These are phyloP conservation scores for Parotocinclus haroldoi DNA, from an alignment of 2,797 vertebrate genomes.

Conservation along the genomic window DNA sequence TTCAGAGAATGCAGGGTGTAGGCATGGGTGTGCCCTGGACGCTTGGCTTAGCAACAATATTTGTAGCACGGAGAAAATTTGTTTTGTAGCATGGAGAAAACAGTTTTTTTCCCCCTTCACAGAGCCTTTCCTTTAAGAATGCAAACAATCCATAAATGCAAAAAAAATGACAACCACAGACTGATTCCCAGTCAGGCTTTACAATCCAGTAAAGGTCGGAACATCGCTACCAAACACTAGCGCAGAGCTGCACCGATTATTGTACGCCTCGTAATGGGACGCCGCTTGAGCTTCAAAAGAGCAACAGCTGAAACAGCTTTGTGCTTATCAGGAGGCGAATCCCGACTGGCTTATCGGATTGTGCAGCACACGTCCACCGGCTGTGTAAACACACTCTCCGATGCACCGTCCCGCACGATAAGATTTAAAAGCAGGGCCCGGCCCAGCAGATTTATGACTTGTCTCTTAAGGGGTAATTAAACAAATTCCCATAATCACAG, in stretches of 20 bases:
- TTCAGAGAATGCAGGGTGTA: too few relatives aligned
- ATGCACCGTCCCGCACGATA: slow-evolving; percentile 2
- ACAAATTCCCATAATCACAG: slow-evolving; percentile 7
- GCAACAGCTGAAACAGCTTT: slow-evolving; percentile 3
- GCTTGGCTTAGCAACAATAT: too few relatives aligned
- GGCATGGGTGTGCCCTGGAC: too few relatives aligned
- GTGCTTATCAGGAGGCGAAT: slow-evolving; percentile 21
- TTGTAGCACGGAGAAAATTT: too few relatives aligned
- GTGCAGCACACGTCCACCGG: neutral
- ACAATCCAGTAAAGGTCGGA: neutral
- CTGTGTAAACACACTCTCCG: slow-evolving; percentile 17
- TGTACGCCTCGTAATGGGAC: neutral
- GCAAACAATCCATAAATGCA: too few relatives aligned
- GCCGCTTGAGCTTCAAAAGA: slow-evolving; percentile 7
- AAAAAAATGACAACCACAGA: too few relatives aligned
- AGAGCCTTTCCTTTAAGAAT: neutral
- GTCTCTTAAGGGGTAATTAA: slow-evolving; percentile 11
- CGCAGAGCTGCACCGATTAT: neutral
- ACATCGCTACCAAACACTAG: neutral
- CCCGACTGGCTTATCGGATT: slow-evolving; percentile 15
- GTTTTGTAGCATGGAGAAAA: too few relatives aligned
- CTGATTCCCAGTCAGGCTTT: neutral
- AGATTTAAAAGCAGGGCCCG: slow-evolving; percentile 6
- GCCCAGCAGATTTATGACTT: neutral
- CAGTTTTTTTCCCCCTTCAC: too few relatives aligned